phyloP scores from a whole-genome alignment of 2,888 invertebrate genomes.

The Rhopalosiphum nymphaeae region DNA sequence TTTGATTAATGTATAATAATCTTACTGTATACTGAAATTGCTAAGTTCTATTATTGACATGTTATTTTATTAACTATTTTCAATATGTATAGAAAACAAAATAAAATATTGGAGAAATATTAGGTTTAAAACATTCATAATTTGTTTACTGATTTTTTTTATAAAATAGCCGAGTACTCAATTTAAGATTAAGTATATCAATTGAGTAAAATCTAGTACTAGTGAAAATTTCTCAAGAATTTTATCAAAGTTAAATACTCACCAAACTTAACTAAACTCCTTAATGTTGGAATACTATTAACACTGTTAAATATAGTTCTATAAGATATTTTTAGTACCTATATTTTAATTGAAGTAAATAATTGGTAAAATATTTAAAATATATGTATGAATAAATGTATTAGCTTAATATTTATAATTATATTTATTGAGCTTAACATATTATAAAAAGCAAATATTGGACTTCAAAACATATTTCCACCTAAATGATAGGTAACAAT shows the following conservation, averaged over 20 bases:
- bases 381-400: not conserved
- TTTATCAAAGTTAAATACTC: not conserved
- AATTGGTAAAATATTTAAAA: not conserved
- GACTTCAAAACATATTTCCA: conserved; percentile 22
- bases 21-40: not conserved
- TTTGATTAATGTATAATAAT: not conserved
- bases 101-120: not conserved
- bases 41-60: not conserved
- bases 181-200: no score
- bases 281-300: not conserved
- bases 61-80: not conserved
- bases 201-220: no score
- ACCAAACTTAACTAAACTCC: not conserved
- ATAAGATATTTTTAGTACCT: not conserved
- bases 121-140: not conserved
- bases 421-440: conserved; percentile 46
- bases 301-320: not conserved
- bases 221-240: no score
- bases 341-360: not conserved
- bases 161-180: not conserved
- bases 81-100: not conserved
- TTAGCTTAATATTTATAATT: not conserved
- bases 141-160: not conserved
- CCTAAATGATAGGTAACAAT: conserved; percentile 44
- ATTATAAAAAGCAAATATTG: conserved; percentile 40